Evolutionary conservation across 2,113 vertebrate species (phyloP), one percentile per base, ranked within the genome.

Genomic region (Passer montanus): DNA sequence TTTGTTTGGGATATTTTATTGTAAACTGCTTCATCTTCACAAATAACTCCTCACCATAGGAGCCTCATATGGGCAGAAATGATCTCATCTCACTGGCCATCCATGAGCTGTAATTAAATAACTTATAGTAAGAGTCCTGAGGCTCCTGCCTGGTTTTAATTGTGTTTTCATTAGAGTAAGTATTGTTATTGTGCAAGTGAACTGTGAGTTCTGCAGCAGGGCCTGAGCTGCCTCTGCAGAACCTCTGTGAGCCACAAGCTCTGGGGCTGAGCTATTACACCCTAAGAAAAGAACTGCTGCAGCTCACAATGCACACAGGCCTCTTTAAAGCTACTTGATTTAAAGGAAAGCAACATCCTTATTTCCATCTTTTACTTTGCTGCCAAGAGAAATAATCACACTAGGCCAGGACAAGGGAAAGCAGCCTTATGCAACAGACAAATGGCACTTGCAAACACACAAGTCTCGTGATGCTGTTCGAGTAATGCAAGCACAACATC

Each of bases 91-190:
- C 73, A 72, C 44, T 33, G 75, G 66, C 69, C 82, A 62, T 78
- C 88, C 76, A 53, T 53, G 64, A 90, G 75, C 41, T 72, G 27
- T 88, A 94, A 90, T 96, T 84, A 84, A 95, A 84, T 94, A 91
- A 89, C 68, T 84, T 94, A 59, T 44, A 92, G 92, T 35, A 81
- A 52, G 64, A 93, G 62, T 63, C 67, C 84, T 85, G 87, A 91
- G 76, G 79, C 75, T 88, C 64, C 79, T 68, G 85, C 44, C 52
- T 93, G 56, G 21, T 70, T 93, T 95, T 81, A 86, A 95, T 58
- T 84, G 76, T 56, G 82, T 72, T 90, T 89, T 94, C 92, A 94
- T 93, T 90, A 87, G 56, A 78, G 90, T 44, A 76, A 84, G 26
- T 7, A 44, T 33, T 89, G 41, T 23, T 78, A 20, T 60, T 60